Conservation (phyloP, 2,113 vertebrate species). For the Romanogobio albipinnatus region DNA sequence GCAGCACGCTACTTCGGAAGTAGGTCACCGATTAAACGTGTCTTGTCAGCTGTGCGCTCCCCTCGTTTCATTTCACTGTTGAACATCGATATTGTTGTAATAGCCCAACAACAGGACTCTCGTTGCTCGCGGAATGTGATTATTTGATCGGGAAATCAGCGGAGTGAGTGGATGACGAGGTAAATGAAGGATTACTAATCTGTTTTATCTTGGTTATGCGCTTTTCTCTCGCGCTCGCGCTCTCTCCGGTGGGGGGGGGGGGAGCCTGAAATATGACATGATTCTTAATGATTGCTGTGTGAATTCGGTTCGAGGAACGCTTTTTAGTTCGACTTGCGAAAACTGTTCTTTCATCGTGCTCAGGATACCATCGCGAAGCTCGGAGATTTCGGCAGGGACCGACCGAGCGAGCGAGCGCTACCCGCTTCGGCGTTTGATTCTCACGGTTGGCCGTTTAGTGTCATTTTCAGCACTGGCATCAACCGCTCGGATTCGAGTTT, state of each 20-base stretch:
- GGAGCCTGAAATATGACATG: conserved; percentile 30
- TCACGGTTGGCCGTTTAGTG: not conserved
- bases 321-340: conserved; percentile 29
- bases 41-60: conserved; percentile 60
- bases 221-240: conserved; percentile 12
- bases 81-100: conserved; percentile 50
- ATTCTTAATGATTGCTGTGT: not conserved
- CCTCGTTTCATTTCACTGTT: conserved; percentile 54
- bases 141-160: not conserved
- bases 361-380: conserved; percentile 8
- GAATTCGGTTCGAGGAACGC: conserved; percentile 17
- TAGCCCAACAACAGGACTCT: not conserved
- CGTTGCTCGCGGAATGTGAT: conserved; percentile 36
- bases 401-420: conserved; percentile 30
- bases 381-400: conserved; percentile 24
- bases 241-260: conserved; percentile 15
- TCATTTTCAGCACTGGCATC: not conserved
- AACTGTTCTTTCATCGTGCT: conserved; percentile 44
- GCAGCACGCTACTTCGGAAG: conserved; percentile 64
- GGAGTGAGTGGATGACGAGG: conserved; percentile 50
- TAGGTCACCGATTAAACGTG: conserved; percentile 65
- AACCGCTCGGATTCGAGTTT: conserved; percentile 35
- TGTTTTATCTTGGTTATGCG: conserved; percentile 46
- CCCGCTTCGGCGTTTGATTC: conserved; percentile 35
- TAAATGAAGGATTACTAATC: conserved; percentile 53